Evolutionary conservation across 1,140 invertebrate genomes (phyloP), one percentile per base, ranked within the genome.

Genomic region (Drosophila virilis): DNA sequence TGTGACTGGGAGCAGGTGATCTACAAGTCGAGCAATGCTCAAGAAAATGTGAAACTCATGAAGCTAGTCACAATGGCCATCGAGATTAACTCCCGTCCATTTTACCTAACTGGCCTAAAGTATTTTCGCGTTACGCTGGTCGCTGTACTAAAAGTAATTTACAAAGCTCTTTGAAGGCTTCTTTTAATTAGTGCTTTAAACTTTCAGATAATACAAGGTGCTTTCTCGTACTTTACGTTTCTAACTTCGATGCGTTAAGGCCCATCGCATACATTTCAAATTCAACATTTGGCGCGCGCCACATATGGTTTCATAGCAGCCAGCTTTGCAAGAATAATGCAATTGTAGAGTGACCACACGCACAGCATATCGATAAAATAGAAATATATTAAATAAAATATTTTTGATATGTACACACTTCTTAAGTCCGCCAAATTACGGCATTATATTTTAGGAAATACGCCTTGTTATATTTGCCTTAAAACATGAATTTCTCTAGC

Each of bases 181-280:
- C 40, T 9, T 38, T 22, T 61, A 40, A 33, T 22, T 15, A n/a
- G 10, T 35, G 42, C 1, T 50, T 0, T 35, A 45, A n/a, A 0
- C 12, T 69, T 52, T 17, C 37, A 88, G 84, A 88, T 88, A 42
- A 74, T 88, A 5, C 84, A 88, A 72, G 84, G 84, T 0, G 84
- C 84, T 7, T 89, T 88, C 15, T 88, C 84, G 1, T 88, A 88
- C 17, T 88, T 89, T 40, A 89, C 84, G 10, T 88, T 88, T 50
- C 57, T 88, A 8, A 84, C 75, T 1, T 89, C 84, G 8, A 74
- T 89, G 66, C 84, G 77, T 13, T 89, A 60, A 74, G 22, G 22
- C 22, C 22, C 0, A 2, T 22, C 22, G 22, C 22, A 22, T 22
- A 45, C 12, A 48, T 15, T 61, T 22, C 13, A 38, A 40, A 40